Evolutionary conservation across 2,888 invertebrate species (phyloP), one percentile per base, ranked within the genome.

Genomic region (Actias luna): DNA sequence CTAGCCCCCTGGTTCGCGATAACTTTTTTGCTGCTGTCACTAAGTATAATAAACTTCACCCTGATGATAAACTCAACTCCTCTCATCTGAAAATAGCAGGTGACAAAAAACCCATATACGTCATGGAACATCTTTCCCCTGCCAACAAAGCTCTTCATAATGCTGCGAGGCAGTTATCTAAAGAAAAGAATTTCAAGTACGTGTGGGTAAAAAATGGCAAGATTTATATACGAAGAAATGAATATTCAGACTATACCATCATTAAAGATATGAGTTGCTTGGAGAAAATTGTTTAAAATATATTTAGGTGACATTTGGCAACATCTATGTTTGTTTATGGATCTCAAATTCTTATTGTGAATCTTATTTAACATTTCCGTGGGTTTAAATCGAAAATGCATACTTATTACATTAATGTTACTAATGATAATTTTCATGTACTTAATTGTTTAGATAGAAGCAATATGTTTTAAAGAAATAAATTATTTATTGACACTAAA

Each of bases 71-170:
- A 57, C 31, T 57, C 2, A 57, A 57, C 27, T 14, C 57, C n/a
- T 57, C 57, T n/a, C 57, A 57, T 57, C 7, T 57, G n/a, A 31
- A 31, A 27, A 27, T 57, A n/a, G 14, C 27, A 27, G 57, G 57
- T 5, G 27, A 57, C 27, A 57, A 31, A 57, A 57, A 5, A 57
- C 57, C 57, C n/a, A 57, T 57, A 57, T 57, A 29, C 27, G 27
- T 57, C 5, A 57, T 8, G 16, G 57, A 57, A 10, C 57, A 57
- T 57, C 57, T 57, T 29, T 29, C 57, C 16, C 27, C 57, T 5
- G 16, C 27, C 18, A 57, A 57, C 31, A 57, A 57, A 57, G 27
- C 29, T 27, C 57, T 57, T 57, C 57, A 25, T 57, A n/a, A 27
- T 16, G 42, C 42, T 42, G 42, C 42, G 16, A 42, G 42, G 42